phyloP scores from a whole-genome alignment of 2,113 vertebrate genomes.

The Psettodes erumei region DNA sequence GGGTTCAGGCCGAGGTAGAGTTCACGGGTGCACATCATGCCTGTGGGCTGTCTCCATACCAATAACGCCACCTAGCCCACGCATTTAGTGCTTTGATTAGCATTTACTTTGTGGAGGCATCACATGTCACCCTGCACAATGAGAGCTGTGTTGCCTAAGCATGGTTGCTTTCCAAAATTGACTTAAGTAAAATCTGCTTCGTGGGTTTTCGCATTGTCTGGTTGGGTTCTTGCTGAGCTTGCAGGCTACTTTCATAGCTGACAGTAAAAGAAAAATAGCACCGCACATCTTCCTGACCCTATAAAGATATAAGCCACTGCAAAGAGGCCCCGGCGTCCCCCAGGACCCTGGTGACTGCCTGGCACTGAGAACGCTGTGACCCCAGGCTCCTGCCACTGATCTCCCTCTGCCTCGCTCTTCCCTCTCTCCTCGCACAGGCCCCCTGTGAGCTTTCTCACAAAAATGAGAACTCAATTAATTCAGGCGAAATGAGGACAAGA shows the following conservation, averaged over 20 bases:
- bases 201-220: neutral
- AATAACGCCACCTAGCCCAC: constrained; percentile 14
- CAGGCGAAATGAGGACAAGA: constrained; percentile 75
- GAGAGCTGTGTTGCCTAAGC: neutral
- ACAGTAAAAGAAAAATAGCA: constrained; percentile 25
- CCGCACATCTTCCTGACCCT: constrained; percentile 63
- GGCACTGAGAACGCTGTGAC: constrained; percentile 61
- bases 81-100: constrained; percentile 1
- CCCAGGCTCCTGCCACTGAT: constrained; percentile 64
- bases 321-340: constrained; percentile 60
- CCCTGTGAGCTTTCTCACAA: constrained; percentile 73
- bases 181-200: constrained; percentile 3
- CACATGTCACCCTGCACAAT: neutral
- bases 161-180: neutral
- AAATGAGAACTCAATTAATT: constrained; percentile 86
- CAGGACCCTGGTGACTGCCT: constrained; percentile 59
- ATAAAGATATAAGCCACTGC: constrained; percentile 73
- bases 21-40: constrained; percentile 4
- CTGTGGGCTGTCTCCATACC: constrained; percentile 3
- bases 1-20: constrained; percentile 60
- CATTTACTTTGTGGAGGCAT: neutral
- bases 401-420: constrained; percentile 48
- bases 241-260: neutral
- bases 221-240: constrained; percentile 2
- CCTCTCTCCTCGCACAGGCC: constrained; percentile 58